Base-by-base conservation (phyloP, 2,113 vertebrate species). In the Orycteropus afer region DNA sequence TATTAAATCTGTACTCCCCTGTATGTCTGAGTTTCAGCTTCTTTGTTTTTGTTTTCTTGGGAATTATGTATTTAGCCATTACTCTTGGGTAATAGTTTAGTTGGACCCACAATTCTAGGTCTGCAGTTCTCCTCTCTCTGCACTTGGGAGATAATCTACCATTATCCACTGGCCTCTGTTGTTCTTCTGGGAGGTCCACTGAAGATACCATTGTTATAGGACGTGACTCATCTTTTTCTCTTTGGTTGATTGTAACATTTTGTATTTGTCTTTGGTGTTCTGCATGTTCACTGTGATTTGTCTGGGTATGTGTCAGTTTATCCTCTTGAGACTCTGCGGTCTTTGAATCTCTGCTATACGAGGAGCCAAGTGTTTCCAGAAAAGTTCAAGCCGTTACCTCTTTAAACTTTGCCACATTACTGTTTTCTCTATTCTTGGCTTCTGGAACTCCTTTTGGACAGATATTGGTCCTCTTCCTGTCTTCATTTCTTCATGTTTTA, bases 71-170 rank as follows among this genome's bases (percentile, higher is more conserved):
- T 47, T 63, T 51, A 49, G 59, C 7, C 32, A 53, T 13, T 1
- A 32, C 32, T 76, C 81, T 81, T 47, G 37, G 83, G 63, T 4
- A 13, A 84, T 87, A 65, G 77, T 84, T 96, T 84, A 85, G 81
- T 40, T 94, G 73, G 67, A 59, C 84, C 85, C 95, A 96, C 85
- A 96, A 90, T 90, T 69, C 51, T 92, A 67, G 59, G 32, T 84
- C 67, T 40, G 29, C 32, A 20, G 14, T 59, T 71, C 53, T 29
- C 57, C 90, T 45, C 27, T 67, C 9, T 79, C 63, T 90, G 53
- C 1, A 14, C 40, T 71, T 81, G 87, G 81, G 45, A 65, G 20
- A 47, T 42, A 17, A 13, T 59, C 0, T 40, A 29, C 25, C 17
- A 42, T 76, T 81, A 18, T 78, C 67, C 80, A 96, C 42, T n/a